Conservation (phyloP, 1,140 invertebrate genomes). For the Drosophila santomea region DNA sequence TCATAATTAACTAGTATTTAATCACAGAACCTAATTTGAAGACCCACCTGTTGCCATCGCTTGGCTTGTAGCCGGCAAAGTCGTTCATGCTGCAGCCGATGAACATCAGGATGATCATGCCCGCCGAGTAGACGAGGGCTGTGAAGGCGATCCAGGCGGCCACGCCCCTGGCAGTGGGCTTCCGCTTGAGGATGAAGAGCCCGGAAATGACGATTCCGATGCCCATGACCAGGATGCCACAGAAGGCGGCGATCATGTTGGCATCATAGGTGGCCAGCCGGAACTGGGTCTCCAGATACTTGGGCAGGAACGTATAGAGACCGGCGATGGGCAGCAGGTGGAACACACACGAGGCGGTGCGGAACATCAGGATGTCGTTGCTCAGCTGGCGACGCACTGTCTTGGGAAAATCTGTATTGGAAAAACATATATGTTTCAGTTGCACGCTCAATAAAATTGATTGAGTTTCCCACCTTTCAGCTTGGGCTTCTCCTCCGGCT, state of each 20-base stretch:
- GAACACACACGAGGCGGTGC: slow-evolving; percentile 94
- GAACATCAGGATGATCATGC: slow-evolving; percentile 95
- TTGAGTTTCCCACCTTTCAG: slow-evolving; percentile 54
- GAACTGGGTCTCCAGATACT: slow-evolving; percentile 97
- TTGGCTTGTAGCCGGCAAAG: slow-evolving; percentile 88
- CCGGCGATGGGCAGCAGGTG: slow-evolving; percentile 96
- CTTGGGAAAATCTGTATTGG: slow-evolving; percentile 91
- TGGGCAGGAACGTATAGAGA: slow-evolving; percentile 96
- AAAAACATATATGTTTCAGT: background rate
- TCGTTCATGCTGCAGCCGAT: slow-evolving; percentile 94
- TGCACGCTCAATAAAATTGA: too few species aligned
- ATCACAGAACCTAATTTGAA: too few species aligned
- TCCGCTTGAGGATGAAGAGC: slow-evolving; percentile 92
- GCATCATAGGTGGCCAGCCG: slow-evolving; percentile 93
- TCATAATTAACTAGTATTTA: too few species aligned
- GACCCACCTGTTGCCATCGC: slow-evolving; percentile 57
- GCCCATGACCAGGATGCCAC: slow-evolving; percentile 96
- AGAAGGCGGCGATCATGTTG: slow-evolving; percentile 95
- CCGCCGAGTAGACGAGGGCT: slow-evolving; percentile 93
- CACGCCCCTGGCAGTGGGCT: slow-evolving; percentile 93
- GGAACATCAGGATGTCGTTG: slow-evolving; percentile 95
- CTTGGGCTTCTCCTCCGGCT: slow-evolving; percentile 75
- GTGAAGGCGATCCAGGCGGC: slow-evolving; percentile 96
- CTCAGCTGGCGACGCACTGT: slow-evolving; percentile 93
- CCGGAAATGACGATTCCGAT: slow-evolving; percentile 94